Base-by-base conservation (phyloP, 1,140 invertebrate species). In the Drosophila nigrodunni region DNA sequence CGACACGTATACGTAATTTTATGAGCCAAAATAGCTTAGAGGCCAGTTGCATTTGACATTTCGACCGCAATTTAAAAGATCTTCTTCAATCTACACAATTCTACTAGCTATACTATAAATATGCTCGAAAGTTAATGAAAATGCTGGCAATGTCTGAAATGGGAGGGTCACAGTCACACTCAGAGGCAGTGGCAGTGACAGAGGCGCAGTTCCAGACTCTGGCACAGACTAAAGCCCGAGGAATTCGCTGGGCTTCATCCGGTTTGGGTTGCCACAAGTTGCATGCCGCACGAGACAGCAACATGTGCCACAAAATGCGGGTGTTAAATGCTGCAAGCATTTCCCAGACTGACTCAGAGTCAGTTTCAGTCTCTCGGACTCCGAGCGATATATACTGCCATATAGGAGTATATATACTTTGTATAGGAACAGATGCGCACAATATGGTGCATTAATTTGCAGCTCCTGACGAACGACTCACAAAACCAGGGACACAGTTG, bases 391-490 rank as follows among this genome's bases (percentile, higher is more conserved):
- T 39, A 66, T 30, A 46, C 30, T 10, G 0, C 2, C 11, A 8
- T 67, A 47, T 57, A 5, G 25, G 9, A 9, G 43, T 18, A 52
- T 74, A 44, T 39, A 37, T 57, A 30, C 43, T 39, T 64, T 67
- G 55, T 67, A 43, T 41, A 15, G 15, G 46, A 74, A 74, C 85
- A 88, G 85, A 88, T 88, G 85, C 78, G 74, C 85, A 75, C 85
- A 88, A 88, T 88, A 88, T 88, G 83, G 77, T 88, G 77, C 77
- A 66, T 80, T 79, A 77, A 79, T 79, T 79, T 77, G 25, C 49
- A 65, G 74, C 74, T 86, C 78, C 74, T 78, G 80, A 60, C 68
- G 74, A 75, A 69, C 79, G 65, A 80, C 55, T 30, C 25, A 50
- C 77, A 49, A 67, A 57, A 37, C 81, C 79, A 87, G 74, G 80